Evolutionary conservation across 1,140 invertebrate species (phyloP).

Genomic region (Brachionus plicatilis): DNA sequence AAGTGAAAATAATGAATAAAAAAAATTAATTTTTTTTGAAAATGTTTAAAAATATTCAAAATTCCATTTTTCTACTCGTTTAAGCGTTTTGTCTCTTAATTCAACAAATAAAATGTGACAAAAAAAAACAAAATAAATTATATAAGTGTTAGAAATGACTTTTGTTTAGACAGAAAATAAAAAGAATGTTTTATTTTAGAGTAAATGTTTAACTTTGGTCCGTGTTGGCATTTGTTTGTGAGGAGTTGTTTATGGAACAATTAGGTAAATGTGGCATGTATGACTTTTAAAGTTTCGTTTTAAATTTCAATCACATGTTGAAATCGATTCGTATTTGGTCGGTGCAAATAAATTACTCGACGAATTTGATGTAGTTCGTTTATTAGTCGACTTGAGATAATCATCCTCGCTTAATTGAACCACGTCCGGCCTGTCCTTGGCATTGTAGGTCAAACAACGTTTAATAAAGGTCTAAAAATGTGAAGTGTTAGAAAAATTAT

Average conservation of each 20-base stretch:
- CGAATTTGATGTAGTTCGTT: constrained; percentile 24
- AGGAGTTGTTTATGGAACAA: neutral
- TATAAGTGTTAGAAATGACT: neutral
- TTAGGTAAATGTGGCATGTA: neutral
- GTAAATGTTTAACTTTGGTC: neutral
- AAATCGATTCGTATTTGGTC: constrained; percentile 29
- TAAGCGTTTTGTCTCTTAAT: neutral
- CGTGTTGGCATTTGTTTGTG: neutral
- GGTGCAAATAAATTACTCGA: constrained; percentile 35
- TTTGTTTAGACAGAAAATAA: neutral
- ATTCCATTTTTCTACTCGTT: neutral
- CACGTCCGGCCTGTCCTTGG: constrained; percentile 96
- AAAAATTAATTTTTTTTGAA: neutral
- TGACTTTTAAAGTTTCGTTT: neutral
- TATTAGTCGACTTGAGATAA: constrained; percentile 63
- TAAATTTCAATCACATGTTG: constrained; percentile 25
- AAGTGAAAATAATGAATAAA: neutral
- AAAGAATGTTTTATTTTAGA: neutral
- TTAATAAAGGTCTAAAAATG: constrained; percentile 75
- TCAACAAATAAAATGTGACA: neutral
- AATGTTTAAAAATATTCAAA: neutral
- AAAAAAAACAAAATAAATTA: neutral
- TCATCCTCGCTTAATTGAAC: constrained; percentile 86
- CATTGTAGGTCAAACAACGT: constrained; percentile 90
- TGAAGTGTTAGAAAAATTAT: neutral